Percentiles rank a stretch among this genome's conserved stretches.
phyloP scores from a whole-genome alignment of 2,113 vertebrate species.

The Sinocyclocheilus anophthalmus region DNA sequence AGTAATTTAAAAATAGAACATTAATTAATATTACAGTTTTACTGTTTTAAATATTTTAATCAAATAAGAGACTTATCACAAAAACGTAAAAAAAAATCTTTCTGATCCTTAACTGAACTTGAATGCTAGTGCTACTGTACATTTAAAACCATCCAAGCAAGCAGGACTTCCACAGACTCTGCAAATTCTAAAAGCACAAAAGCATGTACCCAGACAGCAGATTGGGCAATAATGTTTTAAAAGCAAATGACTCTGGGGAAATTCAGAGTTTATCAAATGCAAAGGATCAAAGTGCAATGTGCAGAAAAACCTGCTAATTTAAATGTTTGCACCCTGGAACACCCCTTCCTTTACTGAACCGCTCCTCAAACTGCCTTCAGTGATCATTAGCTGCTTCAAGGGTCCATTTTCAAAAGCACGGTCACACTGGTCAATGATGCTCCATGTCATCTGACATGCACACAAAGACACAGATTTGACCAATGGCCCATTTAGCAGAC shows the following conservation, averaged over 20 bases:
- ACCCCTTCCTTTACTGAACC: background rate
- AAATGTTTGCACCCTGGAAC: background rate
- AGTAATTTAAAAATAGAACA: too few species aligned
- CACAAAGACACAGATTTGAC: slow-evolving; percentile 28
- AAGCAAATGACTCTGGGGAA: background rate
- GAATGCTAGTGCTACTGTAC: background rate
- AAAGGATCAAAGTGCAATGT: background rate
- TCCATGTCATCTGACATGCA: background rate
- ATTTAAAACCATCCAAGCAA: background rate
- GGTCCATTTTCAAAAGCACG: slow-evolving; percentile 4
- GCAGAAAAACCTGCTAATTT: background rate
- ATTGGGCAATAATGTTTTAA: too few species aligned
- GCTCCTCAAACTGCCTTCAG: slow-evolving; percentile 20
- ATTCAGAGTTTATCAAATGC: background rate
- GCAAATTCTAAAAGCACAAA: background rate
- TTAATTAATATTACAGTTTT: too few species aligned
- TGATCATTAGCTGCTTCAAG: slow-evolving; percentile 26
- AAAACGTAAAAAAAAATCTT: too few species aligned
- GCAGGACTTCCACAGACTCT: background rate
- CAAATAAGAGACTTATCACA: too few species aligned
- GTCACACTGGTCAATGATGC: background rate
- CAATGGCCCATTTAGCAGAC: slow-evolving; percentile 7
- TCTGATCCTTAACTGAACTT: too few species aligned
- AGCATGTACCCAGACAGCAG: background rate
- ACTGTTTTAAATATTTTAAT: too few species aligned